Conservation (phyloP, 2,113 vertebrate species). For the Strix aluco region DNA sequence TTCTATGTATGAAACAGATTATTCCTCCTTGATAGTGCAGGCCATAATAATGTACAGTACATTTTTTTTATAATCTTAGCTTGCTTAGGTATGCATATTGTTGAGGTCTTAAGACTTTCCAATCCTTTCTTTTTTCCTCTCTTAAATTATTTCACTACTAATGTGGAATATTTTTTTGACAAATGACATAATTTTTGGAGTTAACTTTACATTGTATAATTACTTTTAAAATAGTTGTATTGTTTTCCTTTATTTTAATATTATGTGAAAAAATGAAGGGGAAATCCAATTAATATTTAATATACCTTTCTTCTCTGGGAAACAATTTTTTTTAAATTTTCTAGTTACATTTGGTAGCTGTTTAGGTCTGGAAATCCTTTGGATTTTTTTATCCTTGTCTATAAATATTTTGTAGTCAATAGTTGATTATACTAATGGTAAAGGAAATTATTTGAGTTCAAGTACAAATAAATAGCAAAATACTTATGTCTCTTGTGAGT, state of each 20-base stretch:
- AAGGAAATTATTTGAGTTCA: not conserved
- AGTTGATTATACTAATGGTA: not conserved
- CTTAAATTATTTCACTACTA: not conserved
- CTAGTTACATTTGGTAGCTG: not conserved
- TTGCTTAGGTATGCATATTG: not conserved
- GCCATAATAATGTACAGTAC: not conserved
- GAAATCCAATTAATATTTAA: not conserved
- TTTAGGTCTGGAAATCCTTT: not conserved
- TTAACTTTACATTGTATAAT: not conserved
- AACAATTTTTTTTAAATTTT: not conserved
- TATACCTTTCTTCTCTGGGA: not conserved
- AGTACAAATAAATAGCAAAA: not conserved
- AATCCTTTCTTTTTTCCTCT: not conserved
- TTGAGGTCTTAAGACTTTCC: not conserved
- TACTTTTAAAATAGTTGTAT: not conserved
- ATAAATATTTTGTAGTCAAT: not conserved
- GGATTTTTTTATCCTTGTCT: not conserved
- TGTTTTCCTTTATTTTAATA: not conserved
- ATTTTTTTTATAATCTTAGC: not conserved
- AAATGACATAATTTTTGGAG: not conserved
- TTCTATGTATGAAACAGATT: not conserved
- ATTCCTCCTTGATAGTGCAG: not conserved
- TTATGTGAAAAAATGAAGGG: not conserved
- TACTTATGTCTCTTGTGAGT: not conserved
- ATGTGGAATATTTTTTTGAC: not conserved